Base-by-base conservation (phyloP, 2,888 invertebrate genomes). In the Tetramorium bicarinatum region DNA sequence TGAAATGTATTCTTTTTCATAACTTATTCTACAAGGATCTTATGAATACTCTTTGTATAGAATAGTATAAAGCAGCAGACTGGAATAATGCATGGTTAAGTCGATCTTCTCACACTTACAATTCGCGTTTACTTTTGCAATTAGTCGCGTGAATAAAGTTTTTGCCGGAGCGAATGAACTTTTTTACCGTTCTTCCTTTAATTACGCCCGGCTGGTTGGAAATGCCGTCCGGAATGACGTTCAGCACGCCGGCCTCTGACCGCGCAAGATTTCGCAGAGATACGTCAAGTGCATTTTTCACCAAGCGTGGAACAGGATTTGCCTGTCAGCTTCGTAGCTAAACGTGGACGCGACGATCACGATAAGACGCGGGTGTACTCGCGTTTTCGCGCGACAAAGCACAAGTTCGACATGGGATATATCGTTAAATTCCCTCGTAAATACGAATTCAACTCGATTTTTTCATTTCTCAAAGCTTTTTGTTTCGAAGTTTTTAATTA, bases 231-330 rank as follows among this genome's bases (percentile, higher is more conserved):
- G 25, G 54, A 54, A 66, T 54, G 44, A 66, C 41, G 77, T 77
- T 56, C 67, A 44, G 44, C 54, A 66, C 15, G 59, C 61, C 34
- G 76, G 64, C 41, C 25, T 59, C 64, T 67, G 56, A 79, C 67
- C 67, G 69, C 34, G 47, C 56, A 21, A 79, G 79, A 79, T 79
- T 29, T 79, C 56, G 18, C 69, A 79, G 67, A 69, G 79, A 79
- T 79, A 79, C 47, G 79, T 69, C 69, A 69, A 69, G 56, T 21
- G 21, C 15, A 79, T 25, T 66, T 66, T 56, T 77, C 77, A 67
- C 44, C 11, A 38, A 79, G 21, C 77, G 56, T 77, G 77, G 64
- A 77, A 54, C 41, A 54, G 49, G 54, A 75, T 75, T 75, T 62
- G 38, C 75, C 47, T 34, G 71, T 72, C 41, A 41, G 41, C 79